Conservation (phyloP, 2,113 vertebrate species). For the Macroglossus sobrinus region DNA sequence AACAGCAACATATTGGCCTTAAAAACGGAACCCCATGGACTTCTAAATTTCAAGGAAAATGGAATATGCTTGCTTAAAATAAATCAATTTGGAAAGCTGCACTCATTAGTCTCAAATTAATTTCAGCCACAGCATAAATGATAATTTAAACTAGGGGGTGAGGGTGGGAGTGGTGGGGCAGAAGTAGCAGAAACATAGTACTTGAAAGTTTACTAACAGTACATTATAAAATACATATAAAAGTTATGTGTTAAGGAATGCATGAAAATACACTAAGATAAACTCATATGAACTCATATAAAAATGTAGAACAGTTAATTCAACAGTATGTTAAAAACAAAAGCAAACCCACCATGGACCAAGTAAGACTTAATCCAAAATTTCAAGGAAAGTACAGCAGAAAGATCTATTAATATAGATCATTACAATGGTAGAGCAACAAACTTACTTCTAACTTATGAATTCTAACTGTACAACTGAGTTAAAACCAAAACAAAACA, state of each 20-base stretch:
- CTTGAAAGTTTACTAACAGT: not conserved
- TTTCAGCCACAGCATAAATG: constrained; percentile 8
- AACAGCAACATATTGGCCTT: constrained; percentile 33
- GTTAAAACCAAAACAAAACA: not conserved
- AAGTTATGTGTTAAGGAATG: not conserved
- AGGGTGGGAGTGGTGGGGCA: no score
- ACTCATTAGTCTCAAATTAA: constrained; percentile 40
- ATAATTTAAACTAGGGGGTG: not conserved
- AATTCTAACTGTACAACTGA: not conserved
- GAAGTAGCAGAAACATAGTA: not conserved
- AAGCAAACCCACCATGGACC: not conserved
- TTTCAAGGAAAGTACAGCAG: not conserved
- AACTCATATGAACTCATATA: not conserved
- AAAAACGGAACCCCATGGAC: not conserved
- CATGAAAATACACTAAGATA: not conserved
- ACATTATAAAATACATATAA: not conserved
- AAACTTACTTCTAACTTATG: not conserved
- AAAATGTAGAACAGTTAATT: not conserved
- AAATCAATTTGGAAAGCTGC: not conserved
- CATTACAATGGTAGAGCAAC: not conserved
- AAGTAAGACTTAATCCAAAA: not conserved
- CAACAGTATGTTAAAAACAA: not conserved
- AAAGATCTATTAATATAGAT: not conserved
- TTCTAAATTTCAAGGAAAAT: not conserved
- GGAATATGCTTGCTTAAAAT: constrained; percentile 36